These are phyloP conservation scores for Diplazon laetatorius DNA, from an alignment of 2,888 invertebrate genomes.

Conservation along the genomic window DNA sequence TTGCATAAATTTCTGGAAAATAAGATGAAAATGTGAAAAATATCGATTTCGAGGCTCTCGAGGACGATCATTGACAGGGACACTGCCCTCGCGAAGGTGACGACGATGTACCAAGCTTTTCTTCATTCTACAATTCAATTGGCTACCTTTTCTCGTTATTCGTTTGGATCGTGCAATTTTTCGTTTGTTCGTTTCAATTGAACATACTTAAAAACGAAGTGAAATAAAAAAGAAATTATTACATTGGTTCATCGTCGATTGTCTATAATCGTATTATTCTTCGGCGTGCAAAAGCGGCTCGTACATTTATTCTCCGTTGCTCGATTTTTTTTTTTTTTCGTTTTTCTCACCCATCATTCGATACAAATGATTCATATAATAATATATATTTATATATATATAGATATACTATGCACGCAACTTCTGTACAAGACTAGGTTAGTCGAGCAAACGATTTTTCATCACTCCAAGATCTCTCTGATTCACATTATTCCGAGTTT, in stretches of 20 bases:
- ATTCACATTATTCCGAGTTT: constrained; percentile 16
- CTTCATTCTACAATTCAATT: not conserved
- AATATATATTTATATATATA: constrained; percentile 39
- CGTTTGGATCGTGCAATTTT: not conserved
- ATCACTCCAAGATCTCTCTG: constrained; percentile 60
- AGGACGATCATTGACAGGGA: not conserved
- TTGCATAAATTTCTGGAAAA: not conserved
- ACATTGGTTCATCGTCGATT: constrained; percentile 20
- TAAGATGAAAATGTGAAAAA: not conserved
- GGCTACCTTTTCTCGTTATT: not conserved
- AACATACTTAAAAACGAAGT: not conserved
- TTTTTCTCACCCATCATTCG: constrained; percentile 35
- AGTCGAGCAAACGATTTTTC: constrained; percentile 78
- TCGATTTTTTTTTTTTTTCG: constrained; percentile 52
- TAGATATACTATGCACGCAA: constrained; percentile 73
- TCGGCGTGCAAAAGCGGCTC: constrained; percentile 66
- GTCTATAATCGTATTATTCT: constrained; percentile 28
- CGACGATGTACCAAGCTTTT: constrained; percentile 38
- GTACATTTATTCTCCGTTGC: constrained; percentile 47
- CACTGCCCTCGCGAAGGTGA: constrained; percentile 5
- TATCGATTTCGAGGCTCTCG: constrained; percentile 3
- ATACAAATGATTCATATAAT: constrained; percentile 47
- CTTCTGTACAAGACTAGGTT: constrained; percentile 82
- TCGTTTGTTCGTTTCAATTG: not conserved
- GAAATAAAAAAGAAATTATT: constrained; percentile 1